These are phyloP conservation scores for Ornithorhynchus anatinus DNA, from an alignment of 2,113 vertebrate species.

Conservation along the genomic window DNA sequence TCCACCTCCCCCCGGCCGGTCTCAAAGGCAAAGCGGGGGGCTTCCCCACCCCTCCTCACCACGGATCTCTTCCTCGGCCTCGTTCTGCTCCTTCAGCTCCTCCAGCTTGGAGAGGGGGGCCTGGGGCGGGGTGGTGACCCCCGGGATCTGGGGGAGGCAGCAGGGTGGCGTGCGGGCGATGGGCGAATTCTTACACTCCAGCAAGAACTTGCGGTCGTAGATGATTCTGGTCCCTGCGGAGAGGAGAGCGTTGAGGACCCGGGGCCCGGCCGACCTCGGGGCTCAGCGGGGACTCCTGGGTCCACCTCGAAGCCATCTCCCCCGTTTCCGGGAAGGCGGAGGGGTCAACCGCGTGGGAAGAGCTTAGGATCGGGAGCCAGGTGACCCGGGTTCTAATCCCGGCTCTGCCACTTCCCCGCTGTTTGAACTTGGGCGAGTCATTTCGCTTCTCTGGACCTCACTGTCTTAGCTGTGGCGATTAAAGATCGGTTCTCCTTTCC, in stretches of 20 bases:
- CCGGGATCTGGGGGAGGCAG: slow-evolving; percentile 90
- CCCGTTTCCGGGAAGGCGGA: fast-evolving
- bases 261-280: fast-evolving
- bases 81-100: slow-evolving; percentile 82
- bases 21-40: background rate
- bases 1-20: background rate
- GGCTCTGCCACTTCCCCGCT: too few relatives aligned
- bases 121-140: slow-evolving; percentile 81
- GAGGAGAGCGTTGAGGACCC: background rate
- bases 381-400: too few relatives aligned
- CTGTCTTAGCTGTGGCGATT: background rate
- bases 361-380: too few relatives aligned
- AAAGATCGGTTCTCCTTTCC: too few relatives aligned
- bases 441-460: too few relatives aligned
- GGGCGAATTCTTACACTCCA: slow-evolving; percentile 92
- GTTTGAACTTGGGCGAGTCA: too few relatives aligned
- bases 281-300: background rate
- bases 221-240: slow-evolving; percentile 86
- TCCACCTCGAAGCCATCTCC: too few relatives aligned
- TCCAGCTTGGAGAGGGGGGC: slow-evolving; percentile 81
- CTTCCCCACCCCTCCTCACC: slow-evolving; percentile 81
- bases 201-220: slow-evolving; percentile 92
- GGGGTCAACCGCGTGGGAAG: fast-evolving
- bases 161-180: slow-evolving; percentile 86
- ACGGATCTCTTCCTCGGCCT: slow-evolving; percentile 83